A percentile compares a stretch with the other conserved stretches of the same genome.
Evolutionary conservation across 2,888 invertebrate species (phyloP).

Genomic region (Belgica antarctica): DNA sequence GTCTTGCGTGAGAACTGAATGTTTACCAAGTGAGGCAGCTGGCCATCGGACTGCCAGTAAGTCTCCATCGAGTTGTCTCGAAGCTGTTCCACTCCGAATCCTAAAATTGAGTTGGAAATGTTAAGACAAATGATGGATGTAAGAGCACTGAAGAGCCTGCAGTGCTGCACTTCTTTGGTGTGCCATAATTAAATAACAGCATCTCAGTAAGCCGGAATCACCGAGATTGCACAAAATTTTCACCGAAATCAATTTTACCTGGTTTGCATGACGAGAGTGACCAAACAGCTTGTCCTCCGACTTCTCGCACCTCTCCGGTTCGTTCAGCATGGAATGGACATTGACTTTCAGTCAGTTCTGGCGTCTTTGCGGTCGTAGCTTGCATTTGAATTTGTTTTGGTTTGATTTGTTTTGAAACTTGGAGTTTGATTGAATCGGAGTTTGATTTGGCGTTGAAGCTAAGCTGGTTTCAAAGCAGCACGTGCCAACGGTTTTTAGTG

Average conservation of each 20-base stretch:
- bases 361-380: constrained; percentile 9
- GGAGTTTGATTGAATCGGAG: no score
- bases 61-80: constrained; percentile 94
- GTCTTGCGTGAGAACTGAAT: constrained; percentile 95
- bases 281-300: constrained; percentile 94
- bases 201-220: no score
- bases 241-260: constrained; percentile 59
- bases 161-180: no score
- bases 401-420: no score
- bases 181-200: no score
- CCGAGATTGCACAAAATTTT: no score
- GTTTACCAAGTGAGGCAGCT: constrained; percentile 94
- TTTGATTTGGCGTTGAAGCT: no score
- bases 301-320: constrained; percentile 67
- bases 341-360: constrained; percentile 24
- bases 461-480: no score
- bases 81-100: constrained; percentile 96
- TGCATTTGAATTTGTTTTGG: no score
- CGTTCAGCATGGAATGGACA: constrained; percentile 52
- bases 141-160: constrained; percentile 27
- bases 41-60: constrained; percentile 99
- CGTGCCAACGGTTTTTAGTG: no score
- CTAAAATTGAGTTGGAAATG: constrained; percentile 60
- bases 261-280: constrained; percentile 97
- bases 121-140: constrained; percentile 25